phyloP scores from a whole-genome alignment of 2,113 vertebrate genomes.

The Hiodon tergisus region DNA sequence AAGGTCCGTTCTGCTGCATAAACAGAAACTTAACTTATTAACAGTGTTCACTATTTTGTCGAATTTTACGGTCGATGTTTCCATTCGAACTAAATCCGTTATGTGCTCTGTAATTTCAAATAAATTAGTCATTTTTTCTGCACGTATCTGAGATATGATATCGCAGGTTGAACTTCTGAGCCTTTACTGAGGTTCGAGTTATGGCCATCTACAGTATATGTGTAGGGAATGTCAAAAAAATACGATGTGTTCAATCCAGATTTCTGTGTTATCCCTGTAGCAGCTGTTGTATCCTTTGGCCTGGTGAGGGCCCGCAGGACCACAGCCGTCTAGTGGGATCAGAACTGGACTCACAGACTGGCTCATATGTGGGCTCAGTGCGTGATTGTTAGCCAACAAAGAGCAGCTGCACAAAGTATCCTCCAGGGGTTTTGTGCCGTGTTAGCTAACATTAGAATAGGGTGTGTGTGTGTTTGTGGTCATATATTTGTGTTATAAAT shows the following conservation, averaged over 20 bases:
- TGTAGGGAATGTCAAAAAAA: constrained; percentile 34
- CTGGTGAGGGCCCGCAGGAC: not conserved
- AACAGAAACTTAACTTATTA: not conserved
- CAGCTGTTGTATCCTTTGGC: constrained; percentile 30
- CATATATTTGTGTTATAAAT: not conserved
- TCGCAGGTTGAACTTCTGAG: no score
- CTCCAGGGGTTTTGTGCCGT: not conserved
- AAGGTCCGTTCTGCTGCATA: constrained; percentile 9
- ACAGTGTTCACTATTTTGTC: no score
- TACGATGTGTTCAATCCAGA: constrained; percentile 33
- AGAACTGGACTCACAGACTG: not conserved
- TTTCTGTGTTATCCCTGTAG: constrained; percentile 45
- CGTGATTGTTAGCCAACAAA: not conserved
- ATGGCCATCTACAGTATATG: constrained; percentile 37
- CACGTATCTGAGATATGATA: no score
- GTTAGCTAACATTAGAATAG: not conserved
- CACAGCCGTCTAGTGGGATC: not conserved
- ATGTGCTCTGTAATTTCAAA: no score
- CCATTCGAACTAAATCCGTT: no score
- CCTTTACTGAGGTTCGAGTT: no score
- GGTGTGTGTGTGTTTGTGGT: not conserved
- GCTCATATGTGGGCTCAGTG: not conserved
- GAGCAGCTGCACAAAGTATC: not conserved
- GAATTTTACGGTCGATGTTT: no score
- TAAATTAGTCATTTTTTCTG: no score